Evolutionary conservation across 1,140 invertebrate genomes (phyloP), one percentile per base, ranked within the genome.

Genomic region (Leucophenga varia): DNA sequence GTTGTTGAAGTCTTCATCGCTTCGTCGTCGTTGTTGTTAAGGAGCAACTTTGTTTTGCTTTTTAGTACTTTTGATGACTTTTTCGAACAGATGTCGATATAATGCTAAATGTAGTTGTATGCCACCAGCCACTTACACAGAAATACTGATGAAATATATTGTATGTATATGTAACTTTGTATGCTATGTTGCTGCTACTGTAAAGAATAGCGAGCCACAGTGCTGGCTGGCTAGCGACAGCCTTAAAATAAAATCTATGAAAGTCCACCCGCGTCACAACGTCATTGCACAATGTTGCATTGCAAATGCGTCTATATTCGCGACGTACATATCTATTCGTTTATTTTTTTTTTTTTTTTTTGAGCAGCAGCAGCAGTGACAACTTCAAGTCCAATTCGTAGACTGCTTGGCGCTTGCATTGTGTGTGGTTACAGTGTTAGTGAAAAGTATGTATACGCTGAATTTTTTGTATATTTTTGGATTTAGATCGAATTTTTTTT

Each of bases 31-130:
- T 4, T n/a, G 9, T 14, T n/a, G 13, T 8, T 34, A 13, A 34
- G 31, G 64, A 54, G 59, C 63, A 67, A 67, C 63, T 67, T 67
- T 67, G 63, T 67, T 67, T 67, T 67, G 63, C 63, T 67, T 67
- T 67, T 67, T 67, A 67, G 63, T 67, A 67, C 63, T 67, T 67
- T 67, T 67, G 63, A 67, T 67, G 63, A 67, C 63, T 67, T 67
- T 64, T 56, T 63, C 63, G 64, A 67, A 67, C 63, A 67, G 64
- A 67, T 67, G 63, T 67, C 63, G 63, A 67, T 67, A 67, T 67
- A 67, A 67, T 67, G 63, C 63, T 67, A 67, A 67, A 67, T 67
- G 63, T 67, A 68, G 63, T 9, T 34, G 13, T 67, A 63, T 68
- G 63, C 53, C 55, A 57, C 53, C 55, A 57, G 49, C 57, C 53